Base-by-base conservation (phyloP, 2,888 invertebrate genomes). In the Brachypalpus laphriformis region DNA sequence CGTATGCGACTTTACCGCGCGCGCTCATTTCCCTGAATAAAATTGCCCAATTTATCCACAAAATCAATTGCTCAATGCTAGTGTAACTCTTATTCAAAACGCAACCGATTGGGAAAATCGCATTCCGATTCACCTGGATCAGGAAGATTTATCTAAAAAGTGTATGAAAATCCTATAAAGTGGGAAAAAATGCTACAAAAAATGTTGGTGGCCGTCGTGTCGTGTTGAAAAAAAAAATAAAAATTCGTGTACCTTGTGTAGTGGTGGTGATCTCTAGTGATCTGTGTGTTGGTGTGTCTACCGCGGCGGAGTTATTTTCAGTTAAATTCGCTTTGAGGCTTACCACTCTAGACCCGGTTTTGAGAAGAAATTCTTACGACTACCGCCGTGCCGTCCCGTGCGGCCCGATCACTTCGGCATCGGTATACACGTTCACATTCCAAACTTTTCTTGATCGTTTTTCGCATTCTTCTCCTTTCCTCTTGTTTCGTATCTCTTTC, bases 331-430 rank as follows among this genome's bases (percentile, higher is more conserved):
- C 74, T 71, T 61, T 70, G 74, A 56, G 59, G 45, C 78, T 77
- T n/a, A n/a, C 16, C 25, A 37, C 63, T 51, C 68, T 47, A 83
- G 75, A 80, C 83, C 83, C 65, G 83, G 80, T 85, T 85, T 85
- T 70, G 42, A 59, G 70, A 80, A 85, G 70, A 85, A 85, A 85
- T 80, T 85, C 83, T 85, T 85, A 51, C 42, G 51, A 70, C 20
- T 51, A 18, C 65, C 56, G 59, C 42, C 56, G 42, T 57, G 14
- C 31, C 25, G 70, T 51, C 83, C 70, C 42, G 63, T 63, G 70
- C 22, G 7, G 61, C 9, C 18, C 25, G 59, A 61, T 31, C 65
- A 20, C 18, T 45, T 34, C 18, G 37, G 40, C 54, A 56, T 83
- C 31, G 31, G 4, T 8, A 34, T 9, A 61, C 68, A 83, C 83